Percentiles rank a stretch among this genome's conserved stretches.
Conservation (phyloP, 2,888 invertebrate genomes). For the Agrotis exclamationis region DNA sequence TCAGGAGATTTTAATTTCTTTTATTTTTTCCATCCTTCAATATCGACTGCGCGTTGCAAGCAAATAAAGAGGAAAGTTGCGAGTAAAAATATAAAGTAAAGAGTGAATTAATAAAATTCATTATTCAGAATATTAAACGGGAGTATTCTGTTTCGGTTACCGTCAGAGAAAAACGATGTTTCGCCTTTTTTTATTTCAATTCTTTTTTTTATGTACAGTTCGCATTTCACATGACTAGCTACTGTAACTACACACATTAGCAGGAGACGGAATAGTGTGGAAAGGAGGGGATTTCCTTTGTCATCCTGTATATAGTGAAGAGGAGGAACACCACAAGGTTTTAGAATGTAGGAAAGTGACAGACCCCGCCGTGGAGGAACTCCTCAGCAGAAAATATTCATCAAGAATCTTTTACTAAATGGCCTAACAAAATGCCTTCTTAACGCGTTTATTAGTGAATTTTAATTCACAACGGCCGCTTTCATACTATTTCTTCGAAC, state of each 20-base stretch:
- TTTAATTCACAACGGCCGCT: background rate
- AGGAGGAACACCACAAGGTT: too few species aligned
- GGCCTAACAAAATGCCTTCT: background rate
- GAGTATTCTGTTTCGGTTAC: slow-evolving; percentile 10
- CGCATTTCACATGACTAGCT: background rate
- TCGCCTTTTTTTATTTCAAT: background rate
- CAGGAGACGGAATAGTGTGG: background rate
- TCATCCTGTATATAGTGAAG: too few species aligned
- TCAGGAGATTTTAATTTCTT: slow-evolving; percentile 47
- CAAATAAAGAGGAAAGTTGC: slow-evolving; percentile 21
- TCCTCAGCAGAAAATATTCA: too few species aligned
- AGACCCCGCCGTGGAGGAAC: too few species aligned
- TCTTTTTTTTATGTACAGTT: background rate
- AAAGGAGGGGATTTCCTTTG: too few species aligned
- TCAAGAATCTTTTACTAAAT: too few species aligned
- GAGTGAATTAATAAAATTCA: slow-evolving; percentile 14
- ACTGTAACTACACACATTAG: background rate
- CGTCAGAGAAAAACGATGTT: background rate
- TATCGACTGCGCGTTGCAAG: slow-evolving; percentile 28
- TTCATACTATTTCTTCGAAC: background rate
- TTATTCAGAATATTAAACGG: slow-evolving; percentile 15
- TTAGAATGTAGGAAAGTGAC: too few species aligned
- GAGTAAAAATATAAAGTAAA: slow-evolving; percentile 13
- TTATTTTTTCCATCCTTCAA: too few species aligned
- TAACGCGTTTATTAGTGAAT: background rate